Base-by-base conservation (phyloP, 2,888 invertebrate species). In the Phoenoteleia sp. region DNA sequence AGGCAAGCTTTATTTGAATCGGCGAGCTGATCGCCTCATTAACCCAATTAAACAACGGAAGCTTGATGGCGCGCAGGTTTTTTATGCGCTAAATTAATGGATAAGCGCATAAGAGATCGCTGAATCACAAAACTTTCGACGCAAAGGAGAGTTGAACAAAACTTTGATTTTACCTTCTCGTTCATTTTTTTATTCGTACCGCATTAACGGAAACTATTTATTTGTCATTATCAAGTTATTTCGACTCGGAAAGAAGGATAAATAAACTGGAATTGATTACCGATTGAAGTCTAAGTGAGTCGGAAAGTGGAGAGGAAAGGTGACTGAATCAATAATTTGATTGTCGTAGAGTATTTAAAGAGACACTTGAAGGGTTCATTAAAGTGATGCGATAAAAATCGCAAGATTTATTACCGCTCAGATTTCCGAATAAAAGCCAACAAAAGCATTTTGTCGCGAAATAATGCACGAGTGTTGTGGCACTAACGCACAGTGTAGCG, bases 31-130 rank as follows among this genome's bases (percentile, higher is more conserved):
- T 89, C 90, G 88, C 89, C 90, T 92, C 91, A 91, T 92, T 92
- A 92, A 91, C 91, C 92, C 90, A 92, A 92, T 92, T 92, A 92
- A 89, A 82, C 89, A 85, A 54, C 36, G 87, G 86, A 86, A 86
- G 88, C 90, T 90, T 88, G 89, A 91, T 90, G 90, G 91, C 88
- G 89, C 89, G 88, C 88, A 85, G n/a, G 79, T 83, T 85, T 86
- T 85, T 86, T 86, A 87, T 88, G 83, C 85, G 71, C 71, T 79
- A 89, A 90, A 89, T 90, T 90, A 91, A 88, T 85, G 86, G 87
- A 81, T 80, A 69, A 81, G 62, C 45, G 60, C 27, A 77, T 54
- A 45, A 66, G 64, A 72, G 74, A 74, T 62, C 47, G 74, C 54
- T 77, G 74, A 77, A 52, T 83, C 25, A 45, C 67, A 23, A 64